Evolutionary conservation across 2,888 invertebrate species (phyloP).

Genomic region (Drosophila subquinaria): DNA sequence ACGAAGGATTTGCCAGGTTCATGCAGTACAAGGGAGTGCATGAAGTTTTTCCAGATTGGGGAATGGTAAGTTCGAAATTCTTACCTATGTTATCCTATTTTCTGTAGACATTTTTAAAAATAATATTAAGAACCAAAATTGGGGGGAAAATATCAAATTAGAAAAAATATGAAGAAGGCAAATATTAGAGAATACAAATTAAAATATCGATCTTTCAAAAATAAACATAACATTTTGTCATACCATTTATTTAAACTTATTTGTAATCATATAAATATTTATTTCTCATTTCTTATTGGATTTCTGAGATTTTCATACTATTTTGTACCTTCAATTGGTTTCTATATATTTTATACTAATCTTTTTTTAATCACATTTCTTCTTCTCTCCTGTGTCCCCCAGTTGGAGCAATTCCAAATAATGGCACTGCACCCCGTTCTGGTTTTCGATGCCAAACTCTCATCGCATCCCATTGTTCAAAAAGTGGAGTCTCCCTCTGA

Average conservation of each 20-base stretch:
- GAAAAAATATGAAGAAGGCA: no score
- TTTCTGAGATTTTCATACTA: no score
- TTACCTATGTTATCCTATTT: not conserved
- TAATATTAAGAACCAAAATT: no score
- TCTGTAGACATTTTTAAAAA: no score
- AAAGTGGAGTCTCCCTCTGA: slow-evolving; percentile 93
- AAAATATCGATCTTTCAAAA: no score
- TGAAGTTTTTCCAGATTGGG: slow-evolving; percentile 91
- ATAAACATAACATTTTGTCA: no score
- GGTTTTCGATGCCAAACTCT: slow-evolving; percentile 90
- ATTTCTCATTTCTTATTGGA: no score
- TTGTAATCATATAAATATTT: no score
- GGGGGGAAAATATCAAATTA: no score
- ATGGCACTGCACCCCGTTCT: slow-evolving; percentile 90
- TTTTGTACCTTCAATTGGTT: not conserved
- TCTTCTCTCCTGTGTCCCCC: slow-evolving; percentile 37
- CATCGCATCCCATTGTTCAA: slow-evolving; percentile 95
- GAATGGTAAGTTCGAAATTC: slow-evolving; percentile 87
- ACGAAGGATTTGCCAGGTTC: slow-evolving; percentile 96
- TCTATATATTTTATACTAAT: not conserved
- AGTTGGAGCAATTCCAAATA: slow-evolving; percentile 92
- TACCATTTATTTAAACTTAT: no score
- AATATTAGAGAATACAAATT: no score
- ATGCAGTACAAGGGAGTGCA: slow-evolving; percentile 93
- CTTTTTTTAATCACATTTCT: no score